phyloP scores from a whole-genome alignment of 2,888 invertebrate genomes.

The Hydropsyche betteni region DNA sequence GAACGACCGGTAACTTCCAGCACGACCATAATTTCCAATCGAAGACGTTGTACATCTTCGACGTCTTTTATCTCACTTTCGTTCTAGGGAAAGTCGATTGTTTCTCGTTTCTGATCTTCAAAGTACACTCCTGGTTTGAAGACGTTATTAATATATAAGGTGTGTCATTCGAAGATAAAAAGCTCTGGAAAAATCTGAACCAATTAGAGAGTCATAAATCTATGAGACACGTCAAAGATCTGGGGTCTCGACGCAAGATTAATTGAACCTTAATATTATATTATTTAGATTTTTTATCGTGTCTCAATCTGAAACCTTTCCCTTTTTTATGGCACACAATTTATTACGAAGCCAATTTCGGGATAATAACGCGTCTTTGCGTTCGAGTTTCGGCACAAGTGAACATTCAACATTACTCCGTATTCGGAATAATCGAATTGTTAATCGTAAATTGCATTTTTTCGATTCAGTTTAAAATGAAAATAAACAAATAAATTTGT shows the following conservation, averaged over 20 bases:
- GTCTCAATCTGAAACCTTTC: background rate
- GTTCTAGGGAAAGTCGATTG: background rate
- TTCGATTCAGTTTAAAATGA: no score
- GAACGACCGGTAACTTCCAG: background rate
- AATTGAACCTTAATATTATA: conserved; percentile 49
- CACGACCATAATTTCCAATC: conserved; percentile 3
- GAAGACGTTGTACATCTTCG: conserved; percentile 3
- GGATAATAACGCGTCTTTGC: background rate
- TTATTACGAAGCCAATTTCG: conserved; percentile 1
- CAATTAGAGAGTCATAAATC: conserved; percentile 50
- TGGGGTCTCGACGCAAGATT: conserved; percentile 44
- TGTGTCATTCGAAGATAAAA: conserved; percentile 47
- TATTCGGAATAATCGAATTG: no score
- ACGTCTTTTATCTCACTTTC: conserved; percentile 14
- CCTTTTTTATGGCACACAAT: conserved; percentile 9
- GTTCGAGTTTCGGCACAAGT: no score
- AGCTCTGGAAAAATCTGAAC: conserved; percentile 39
- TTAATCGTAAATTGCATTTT: no score
- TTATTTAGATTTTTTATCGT: conserved; percentile 40
- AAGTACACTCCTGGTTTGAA: background rate
- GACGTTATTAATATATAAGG: conserved; percentile 41
- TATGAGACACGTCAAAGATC: conserved; percentile 47
- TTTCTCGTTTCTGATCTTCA: no score
- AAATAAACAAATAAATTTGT: no score
- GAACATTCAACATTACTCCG: no score